A percentile compares a stretch with the other conserved stretches of the same genome.
phyloP scores from a whole-genome alignment of 2,797 vertebrate species.

The Emys orbicularis region DNA sequence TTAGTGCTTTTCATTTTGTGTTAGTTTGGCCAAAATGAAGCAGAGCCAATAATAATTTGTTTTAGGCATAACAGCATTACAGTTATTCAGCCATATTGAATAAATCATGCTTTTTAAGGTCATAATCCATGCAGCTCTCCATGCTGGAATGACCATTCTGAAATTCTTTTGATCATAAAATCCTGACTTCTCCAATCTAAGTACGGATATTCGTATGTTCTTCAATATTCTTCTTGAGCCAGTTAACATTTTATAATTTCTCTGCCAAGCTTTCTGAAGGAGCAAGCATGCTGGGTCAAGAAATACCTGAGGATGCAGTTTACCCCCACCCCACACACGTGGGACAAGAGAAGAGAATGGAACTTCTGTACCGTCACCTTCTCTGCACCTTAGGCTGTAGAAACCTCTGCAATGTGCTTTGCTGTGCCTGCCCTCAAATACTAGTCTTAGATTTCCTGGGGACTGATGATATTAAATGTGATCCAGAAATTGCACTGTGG shows the following conservation, averaged over 20 bases:
- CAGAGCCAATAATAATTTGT: neutral
- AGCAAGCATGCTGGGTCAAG: neutral
- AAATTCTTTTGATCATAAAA: neutral
- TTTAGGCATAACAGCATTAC: neutral
- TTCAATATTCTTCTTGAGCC: neutral
- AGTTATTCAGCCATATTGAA: rapidly evolving
- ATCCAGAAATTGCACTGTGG: neutral
- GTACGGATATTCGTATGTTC: neutral
- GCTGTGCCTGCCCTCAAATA: neutral
- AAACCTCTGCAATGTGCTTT: neutral
- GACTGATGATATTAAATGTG: neutral
- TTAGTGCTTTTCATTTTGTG: neutral
- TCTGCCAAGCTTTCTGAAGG: neutral
- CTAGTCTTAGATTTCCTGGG: neutral
- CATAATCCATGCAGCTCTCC: neutral
- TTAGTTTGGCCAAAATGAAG: rapidly evolving
- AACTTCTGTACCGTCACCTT: rapidly evolving
- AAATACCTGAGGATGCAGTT: neutral
- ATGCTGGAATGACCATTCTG: neutral
- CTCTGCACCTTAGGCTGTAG: neutral
- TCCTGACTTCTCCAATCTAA: neutral
- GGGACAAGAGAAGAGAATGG: neutral
- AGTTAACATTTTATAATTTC: slow-evolving; percentile 32
- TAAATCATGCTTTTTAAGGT: neutral
- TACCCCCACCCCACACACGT: neutral